Percentiles rank a stretch among this genome's conserved stretches.
phyloP scores from a whole-genome alignment of 2,797 vertebrate species.

The Trachops cirrhosus region DNA sequence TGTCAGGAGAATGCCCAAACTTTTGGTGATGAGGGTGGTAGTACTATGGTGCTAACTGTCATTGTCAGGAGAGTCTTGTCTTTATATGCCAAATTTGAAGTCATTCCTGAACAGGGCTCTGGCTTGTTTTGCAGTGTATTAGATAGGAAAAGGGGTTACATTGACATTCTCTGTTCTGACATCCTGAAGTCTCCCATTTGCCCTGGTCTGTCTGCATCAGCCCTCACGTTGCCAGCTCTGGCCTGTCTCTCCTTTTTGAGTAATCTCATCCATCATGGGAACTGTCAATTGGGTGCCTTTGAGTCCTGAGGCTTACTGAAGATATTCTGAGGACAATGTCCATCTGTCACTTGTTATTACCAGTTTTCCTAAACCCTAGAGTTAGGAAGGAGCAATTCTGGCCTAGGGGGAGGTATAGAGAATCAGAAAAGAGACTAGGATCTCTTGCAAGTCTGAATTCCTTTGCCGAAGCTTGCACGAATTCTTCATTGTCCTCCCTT shows the following conservation, averaged over 20 bases:
- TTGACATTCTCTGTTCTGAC: conserved; percentile 34
- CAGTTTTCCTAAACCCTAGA: background rate
- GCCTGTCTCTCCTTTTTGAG: background rate
- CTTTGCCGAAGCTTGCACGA: background rate
- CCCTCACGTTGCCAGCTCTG: background rate
- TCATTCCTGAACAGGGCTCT: background rate
- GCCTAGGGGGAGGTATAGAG: background rate
- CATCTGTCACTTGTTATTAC: conserved; percentile 65
- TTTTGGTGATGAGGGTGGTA: background rate
- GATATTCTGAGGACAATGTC: conserved; percentile 56
- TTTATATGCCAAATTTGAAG: background rate
- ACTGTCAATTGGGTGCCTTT: conserved; percentile 57
- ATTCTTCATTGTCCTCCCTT: background rate
- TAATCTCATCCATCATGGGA: conserved; percentile 57
- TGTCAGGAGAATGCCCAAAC: background rate
- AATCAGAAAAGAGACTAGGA: background rate
- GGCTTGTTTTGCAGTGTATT: background rate
- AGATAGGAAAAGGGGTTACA: background rate
- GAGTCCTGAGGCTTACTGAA: conserved; percentile 47
- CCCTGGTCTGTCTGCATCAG: conserved; percentile 9
- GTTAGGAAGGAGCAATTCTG: conserved; percentile 23
- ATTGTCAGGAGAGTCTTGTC: background rate
- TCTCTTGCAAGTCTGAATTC: conserved; percentile 28
- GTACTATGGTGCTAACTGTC: background rate
- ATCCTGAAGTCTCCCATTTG: conserved; percentile 48